Evolutionary conservation across 2,113 vertebrate genomes (phyloP), one percentile per base, ranked within the genome.

Genomic region (Pluvianellus socialis): DNA sequence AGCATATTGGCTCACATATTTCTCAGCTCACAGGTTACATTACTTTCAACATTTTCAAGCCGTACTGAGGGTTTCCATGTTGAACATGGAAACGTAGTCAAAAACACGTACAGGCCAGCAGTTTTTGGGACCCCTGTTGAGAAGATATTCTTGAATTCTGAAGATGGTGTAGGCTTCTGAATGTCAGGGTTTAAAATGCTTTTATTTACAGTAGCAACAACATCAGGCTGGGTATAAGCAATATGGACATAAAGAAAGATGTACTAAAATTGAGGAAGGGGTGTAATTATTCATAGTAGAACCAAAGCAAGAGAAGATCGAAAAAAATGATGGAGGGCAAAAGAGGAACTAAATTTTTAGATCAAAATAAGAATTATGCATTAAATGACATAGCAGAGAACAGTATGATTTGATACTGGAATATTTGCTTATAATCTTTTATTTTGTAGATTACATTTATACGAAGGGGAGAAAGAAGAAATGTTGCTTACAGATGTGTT

Each of bases 251-350:
- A 79, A 90, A 79, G 9, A 84, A 83, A 73, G 14, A 15, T 33
- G 6, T 26, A 35, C 2, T 63, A 52, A 79, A 82, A 65, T 2
- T 65, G 40, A 14, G 22, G 15, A 86, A 2, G 16, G 11, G 3
- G 52, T 13, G 26, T 9, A 70, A 30, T 17, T 77, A 71, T 50
- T 81, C 14, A 15, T 44, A 40, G 5, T 27, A 70, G 11, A 32
- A 62, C 44, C 45, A 77, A 95, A 86, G 32, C 6, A 73, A 83
- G 50, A 76, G 66, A 7, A 61, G 14, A 42, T 6, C 4, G 19
- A 10, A 50, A 67, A 88, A 85, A 55, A 1, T 1, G 2, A 26
- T 22, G 26, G 4, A 92, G 2, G 5, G 6, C 1, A 2, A 63
- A 83, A 86, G 30, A 44, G 6, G 5, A 77, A 38, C 5, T 4